Conservation (phyloP, 64 coral and sea anemone species). For the Cladopsammia gracilis region DNA sequence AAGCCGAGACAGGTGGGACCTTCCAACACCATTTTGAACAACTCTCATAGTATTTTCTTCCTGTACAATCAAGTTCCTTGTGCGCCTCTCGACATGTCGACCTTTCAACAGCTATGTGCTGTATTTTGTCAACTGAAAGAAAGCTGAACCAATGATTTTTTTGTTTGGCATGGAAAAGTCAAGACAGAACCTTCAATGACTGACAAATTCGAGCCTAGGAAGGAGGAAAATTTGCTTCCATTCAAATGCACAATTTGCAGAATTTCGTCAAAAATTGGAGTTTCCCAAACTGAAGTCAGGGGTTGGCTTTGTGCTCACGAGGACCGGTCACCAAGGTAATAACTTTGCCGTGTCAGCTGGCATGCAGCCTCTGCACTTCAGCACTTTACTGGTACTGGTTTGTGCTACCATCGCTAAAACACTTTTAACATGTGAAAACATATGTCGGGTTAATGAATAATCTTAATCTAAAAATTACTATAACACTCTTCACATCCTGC, state of each 20-base stretch:
- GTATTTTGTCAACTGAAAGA: neutral
- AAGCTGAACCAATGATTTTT: neutral
- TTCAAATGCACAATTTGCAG: neutral
- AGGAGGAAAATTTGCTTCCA: neutral
- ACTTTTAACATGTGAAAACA: too few relatives aligned
- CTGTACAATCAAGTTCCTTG: neutral
- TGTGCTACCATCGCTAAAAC: too few relatives aligned
- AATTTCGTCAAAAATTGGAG: neutral
- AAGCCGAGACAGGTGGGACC: neutral
- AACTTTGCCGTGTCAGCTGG: too few relatives aligned
- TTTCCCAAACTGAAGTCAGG: constrained; percentile 3
- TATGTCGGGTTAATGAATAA: too few relatives aligned
- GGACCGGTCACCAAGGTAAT: neutral
- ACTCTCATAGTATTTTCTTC: neutral
- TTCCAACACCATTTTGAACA: neutral
- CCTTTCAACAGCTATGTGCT: neutral
- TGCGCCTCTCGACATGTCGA: neutral
- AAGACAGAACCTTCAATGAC: neutral
- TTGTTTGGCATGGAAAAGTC: neutral
- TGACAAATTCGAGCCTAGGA: neutral
- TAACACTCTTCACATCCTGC: too few relatives aligned
- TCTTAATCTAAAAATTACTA: too few relatives aligned
- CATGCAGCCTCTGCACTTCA: too few relatives aligned
- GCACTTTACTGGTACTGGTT: too few relatives aligned
- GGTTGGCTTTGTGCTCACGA: constrained; percentile 15